These are phyloP conservation scores for Onchidella celtica DNA, from an alignment of 2,888 invertebrate species.

Conservation along the genomic window DNA sequence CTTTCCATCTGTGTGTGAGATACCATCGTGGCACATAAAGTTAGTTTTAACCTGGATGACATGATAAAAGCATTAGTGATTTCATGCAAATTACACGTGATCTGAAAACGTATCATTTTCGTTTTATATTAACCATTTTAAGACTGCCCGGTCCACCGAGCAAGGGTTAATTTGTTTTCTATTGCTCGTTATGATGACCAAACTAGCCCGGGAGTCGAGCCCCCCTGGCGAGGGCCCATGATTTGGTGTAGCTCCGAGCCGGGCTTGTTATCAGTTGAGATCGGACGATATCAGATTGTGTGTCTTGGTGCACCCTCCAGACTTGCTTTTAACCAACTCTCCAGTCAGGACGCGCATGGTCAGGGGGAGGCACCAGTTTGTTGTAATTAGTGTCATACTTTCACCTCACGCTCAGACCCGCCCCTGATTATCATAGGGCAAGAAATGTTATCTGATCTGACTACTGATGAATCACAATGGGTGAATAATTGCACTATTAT, in stretches of 20 bases:
- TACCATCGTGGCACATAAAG: too few relatives aligned
- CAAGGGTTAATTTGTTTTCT: background rate
- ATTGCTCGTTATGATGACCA: background rate
- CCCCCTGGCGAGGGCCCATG: background rate
- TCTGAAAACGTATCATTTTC: too few relatives aligned
- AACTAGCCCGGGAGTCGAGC: background rate
- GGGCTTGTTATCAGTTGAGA: background rate
- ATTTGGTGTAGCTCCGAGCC: background rate
- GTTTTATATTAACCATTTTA: too few relatives aligned
- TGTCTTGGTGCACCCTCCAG: background rate
- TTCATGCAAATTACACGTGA: too few relatives aligned
- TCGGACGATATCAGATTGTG: background rate
- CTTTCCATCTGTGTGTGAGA: too few relatives aligned
- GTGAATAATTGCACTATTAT: background rate
- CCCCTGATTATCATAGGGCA: background rate
- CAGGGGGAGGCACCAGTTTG: background rate
- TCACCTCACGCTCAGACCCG: background rate
- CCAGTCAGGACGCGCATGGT: background rate
- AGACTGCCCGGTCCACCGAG: too few relatives aligned
- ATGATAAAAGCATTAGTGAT: too few relatives aligned
- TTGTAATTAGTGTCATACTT: constrained; percentile 1
- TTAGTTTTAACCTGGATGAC: too few relatives aligned
- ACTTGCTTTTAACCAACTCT: background rate
- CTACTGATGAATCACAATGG: background rate
- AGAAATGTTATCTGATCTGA: background rate